Evolutionary conservation across 2,888 invertebrate species (phyloP).

Genomic region (Anthophora plumipes): DNA sequence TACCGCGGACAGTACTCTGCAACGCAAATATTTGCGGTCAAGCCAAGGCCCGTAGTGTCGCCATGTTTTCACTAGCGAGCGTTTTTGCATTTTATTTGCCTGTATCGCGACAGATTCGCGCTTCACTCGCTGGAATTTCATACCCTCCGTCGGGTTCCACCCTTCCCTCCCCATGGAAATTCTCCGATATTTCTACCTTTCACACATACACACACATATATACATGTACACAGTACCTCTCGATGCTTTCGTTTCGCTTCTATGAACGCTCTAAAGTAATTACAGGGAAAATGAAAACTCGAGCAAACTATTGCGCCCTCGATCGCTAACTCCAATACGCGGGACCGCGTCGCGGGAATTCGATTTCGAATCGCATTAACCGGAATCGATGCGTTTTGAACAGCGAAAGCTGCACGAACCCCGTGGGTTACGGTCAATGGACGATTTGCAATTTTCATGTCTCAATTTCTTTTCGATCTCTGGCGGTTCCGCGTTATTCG

Average conservation of each 20-base stretch:
- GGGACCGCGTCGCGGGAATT: slow-evolving; percentile 35
- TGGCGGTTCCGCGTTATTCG: neutral
- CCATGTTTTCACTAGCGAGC: slow-evolving; percentile 57
- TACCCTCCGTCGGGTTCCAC: slow-evolving; percentile 27
- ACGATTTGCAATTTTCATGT: slow-evolving; percentile 41
- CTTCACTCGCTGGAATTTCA: slow-evolving; percentile 12
- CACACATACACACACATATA: neutral
- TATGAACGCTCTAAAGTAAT: slow-evolving; percentile 39
- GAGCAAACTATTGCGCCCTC: slow-evolving; percentile 34
- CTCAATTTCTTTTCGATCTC: slow-evolving; percentile 33
- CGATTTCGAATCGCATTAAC: slow-evolving; percentile 41
- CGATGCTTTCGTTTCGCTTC: slow-evolving; percentile 5
- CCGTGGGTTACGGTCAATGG: neutral
- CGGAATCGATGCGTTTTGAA: slow-evolving; percentile 24
- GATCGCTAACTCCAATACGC: slow-evolving; percentile 4
- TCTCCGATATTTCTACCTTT: slow-evolving; percentile 34
- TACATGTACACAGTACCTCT: neutral
- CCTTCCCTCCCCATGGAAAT: neutral
- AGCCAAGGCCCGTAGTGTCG: slow-evolving; percentile 8
- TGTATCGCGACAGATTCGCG: slow-evolving; percentile 57
- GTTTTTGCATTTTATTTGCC: slow-evolving; percentile 59
- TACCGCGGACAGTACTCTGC: slow-evolving; percentile 70
- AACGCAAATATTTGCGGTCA: slow-evolving; percentile 69
- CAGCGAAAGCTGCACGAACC: slow-evolving; percentile 11
- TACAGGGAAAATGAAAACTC: slow-evolving; percentile 52